These are phyloP conservation scores for Acrocephalus kingi DNA, from an alignment of 2,113 vertebrate genomes.

Conservation along the genomic window DNA sequence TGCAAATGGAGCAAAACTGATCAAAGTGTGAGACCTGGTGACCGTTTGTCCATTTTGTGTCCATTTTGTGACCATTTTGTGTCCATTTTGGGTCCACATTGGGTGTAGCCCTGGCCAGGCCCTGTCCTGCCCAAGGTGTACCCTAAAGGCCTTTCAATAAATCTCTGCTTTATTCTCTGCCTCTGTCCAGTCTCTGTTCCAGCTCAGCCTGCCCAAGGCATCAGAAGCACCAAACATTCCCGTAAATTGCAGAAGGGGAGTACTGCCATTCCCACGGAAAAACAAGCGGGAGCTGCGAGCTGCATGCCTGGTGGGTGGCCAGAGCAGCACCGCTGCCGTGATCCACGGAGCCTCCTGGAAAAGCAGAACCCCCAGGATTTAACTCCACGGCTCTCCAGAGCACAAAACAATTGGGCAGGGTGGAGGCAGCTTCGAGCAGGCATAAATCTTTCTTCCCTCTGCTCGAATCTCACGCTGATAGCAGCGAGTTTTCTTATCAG, in stretches of 20 bases:
- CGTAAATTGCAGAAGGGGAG: neutral
- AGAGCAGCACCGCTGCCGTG: neutral
- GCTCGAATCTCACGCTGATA: slow-evolving; percentile 45
- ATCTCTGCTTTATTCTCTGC: neutral
- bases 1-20: too few relatives aligned
- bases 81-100: neutral
- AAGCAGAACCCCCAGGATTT: neutral
- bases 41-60: neutral
- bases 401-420: neutral
- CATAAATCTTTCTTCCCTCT: slow-evolving; percentile 45
- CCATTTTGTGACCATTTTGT: too few relatives aligned
- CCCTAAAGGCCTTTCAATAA: neutral
- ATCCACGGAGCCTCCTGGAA: slow-evolving; percentile 7
- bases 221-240: neutral
- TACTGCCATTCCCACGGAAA: neutral
- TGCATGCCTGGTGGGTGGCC: neutral
- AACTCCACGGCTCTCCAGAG: neutral
- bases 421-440: neutral
- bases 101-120: neutral
- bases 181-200: neutral
- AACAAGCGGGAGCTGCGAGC: neutral
- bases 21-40: neutral
- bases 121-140: neutral
- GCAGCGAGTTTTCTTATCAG: slow-evolving; percentile 35
- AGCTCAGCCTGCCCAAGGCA: neutral